phyloP scores from a whole-genome alignment of 2,888 invertebrate genomes.

The Eristalis pertinax region DNA sequence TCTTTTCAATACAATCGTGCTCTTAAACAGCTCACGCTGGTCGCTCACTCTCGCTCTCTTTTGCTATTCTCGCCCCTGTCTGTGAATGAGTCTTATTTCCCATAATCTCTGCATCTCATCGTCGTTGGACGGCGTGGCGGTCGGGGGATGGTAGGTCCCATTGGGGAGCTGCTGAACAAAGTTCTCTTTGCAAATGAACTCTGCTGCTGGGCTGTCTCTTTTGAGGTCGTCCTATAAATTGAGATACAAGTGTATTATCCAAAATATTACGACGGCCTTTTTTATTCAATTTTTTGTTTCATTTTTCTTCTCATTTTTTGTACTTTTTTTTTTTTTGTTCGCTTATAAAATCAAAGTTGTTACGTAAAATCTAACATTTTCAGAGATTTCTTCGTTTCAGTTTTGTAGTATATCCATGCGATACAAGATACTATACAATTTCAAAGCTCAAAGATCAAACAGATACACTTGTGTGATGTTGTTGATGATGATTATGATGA shows the following conservation, averaged over 20 bases:
- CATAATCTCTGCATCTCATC: constrained; percentile 5
- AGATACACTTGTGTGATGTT: constrained; percentile 30
- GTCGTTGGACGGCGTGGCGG: too few species aligned
- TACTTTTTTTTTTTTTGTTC: constrained; percentile 38
- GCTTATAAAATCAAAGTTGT: constrained; percentile 72
- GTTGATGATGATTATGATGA: not conserved
- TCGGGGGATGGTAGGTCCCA: too few species aligned
- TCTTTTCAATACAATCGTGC: constrained; percentile 20
- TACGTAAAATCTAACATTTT: constrained; percentile 72
- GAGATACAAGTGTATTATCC: constrained; percentile 67
- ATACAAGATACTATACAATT: constrained; percentile 20
- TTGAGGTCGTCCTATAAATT: constrained; percentile 57
- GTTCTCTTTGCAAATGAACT: not conserved
- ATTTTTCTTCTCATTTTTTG: not conserved
- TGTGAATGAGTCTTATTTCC: not conserved
- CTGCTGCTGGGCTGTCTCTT: not conserved
- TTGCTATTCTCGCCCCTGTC: not conserved
- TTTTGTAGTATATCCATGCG: not conserved
- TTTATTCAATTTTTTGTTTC: constrained; percentile 57
- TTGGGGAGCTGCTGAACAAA: too few species aligned
- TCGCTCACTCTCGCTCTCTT: constrained; percentile 8
- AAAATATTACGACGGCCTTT: constrained; percentile 71
- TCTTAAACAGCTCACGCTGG: constrained; percentile 53
- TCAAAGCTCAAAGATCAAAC: constrained; percentile 46
- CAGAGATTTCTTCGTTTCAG: constrained; percentile 42